Percentiles rank a stretch among this genome's conserved stretches.
Conservation (phyloP, 2,888 invertebrate species). For the Tortricodes alternella region DNA sequence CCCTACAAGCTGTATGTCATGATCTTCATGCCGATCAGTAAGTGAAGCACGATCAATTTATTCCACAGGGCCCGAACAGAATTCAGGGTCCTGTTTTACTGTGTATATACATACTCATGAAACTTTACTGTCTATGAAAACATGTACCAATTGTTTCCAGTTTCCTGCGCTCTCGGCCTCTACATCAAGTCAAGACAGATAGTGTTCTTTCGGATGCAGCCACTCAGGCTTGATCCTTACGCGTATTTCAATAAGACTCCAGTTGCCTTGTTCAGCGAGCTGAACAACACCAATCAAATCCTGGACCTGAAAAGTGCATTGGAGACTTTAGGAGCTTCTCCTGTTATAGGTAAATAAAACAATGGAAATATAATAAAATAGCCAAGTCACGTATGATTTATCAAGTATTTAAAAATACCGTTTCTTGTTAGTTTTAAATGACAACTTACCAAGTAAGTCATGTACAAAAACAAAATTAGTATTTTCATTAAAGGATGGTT, state of each 20-base stretch:
- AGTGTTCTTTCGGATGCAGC: conserved; percentile 84
- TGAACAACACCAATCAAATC: conserved; percentile 62
- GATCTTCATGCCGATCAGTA: conserved; percentile 86
- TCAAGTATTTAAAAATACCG: no score
- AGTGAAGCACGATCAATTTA: conserved; percentile 45
- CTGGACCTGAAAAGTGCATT: conserved; percentile 61
- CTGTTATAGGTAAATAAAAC: conserved; percentile 54
- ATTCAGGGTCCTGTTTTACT: no score
- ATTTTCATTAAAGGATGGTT: no score
- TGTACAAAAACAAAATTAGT: no score
- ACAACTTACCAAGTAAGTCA: no score
- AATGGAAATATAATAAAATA: no score
- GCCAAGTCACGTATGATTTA: no score
- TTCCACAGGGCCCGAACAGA: no score
- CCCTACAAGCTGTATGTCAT: conserved; percentile 89
- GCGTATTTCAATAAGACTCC: conserved; percentile 84
- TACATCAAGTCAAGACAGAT: conserved; percentile 85
- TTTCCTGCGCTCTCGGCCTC: conserved; percentile 86
- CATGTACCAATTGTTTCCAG: no score
- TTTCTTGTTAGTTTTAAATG: no score
- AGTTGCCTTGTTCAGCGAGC: conserved; percentile 84
- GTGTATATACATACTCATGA: no score
- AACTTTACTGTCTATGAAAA: no score
- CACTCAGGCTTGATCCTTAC: conserved; percentile 83
- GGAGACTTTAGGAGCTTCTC: conserved; percentile 63